Evolutionary conservation across 1,140 invertebrate genomes (phyloP).

Genomic region (Microplitis mediator): DNA sequence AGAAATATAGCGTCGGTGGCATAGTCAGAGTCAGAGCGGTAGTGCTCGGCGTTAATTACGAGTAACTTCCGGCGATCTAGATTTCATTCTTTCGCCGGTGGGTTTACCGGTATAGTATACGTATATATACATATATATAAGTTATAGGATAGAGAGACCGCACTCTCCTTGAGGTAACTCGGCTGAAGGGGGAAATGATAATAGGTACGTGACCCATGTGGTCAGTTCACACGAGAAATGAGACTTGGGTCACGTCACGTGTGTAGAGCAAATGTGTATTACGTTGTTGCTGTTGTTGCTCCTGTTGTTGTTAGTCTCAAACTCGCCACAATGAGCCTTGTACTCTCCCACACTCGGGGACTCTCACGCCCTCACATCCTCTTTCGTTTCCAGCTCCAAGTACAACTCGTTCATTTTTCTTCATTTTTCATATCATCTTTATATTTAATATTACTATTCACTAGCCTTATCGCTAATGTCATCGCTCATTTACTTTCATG

Average conservation of each 20-base stretch:
- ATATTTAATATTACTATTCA: too few species aligned
- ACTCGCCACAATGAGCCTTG: conserved; percentile 57
- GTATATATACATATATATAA: neutral
- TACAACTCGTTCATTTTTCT: conserved; percentile 16
- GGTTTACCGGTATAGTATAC: neutral
- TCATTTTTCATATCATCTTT: conserved; percentile 1
- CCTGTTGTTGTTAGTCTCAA: conserved; percentile 17
- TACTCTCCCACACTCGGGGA: conserved; percentile 62
- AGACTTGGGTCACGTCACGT: conserved; percentile 38
- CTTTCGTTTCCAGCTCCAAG: conserved; percentile 35
- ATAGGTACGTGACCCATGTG: conserved; percentile 64
- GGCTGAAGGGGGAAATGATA: conserved; percentile 56
- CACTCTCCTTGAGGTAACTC: neutral
- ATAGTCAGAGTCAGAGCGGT: conserved; percentile 19
- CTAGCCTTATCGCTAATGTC: too few species aligned
- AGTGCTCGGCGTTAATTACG: conserved; percentile 57
- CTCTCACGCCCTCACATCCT: conserved; percentile 64
- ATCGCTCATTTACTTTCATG: neutral
- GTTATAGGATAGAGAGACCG: too few species aligned
- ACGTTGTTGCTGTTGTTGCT: neutral
- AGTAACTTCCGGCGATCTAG: conserved; percentile 63
- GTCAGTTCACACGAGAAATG: conserved; percentile 64
- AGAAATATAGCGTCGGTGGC: too few species aligned
- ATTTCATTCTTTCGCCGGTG: conserved; percentile 58
- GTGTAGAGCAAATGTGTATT: conserved; percentile 2